phyloP scores from a whole-genome alignment of 2,113 vertebrate species.

The Mugil cephalus region DNA sequence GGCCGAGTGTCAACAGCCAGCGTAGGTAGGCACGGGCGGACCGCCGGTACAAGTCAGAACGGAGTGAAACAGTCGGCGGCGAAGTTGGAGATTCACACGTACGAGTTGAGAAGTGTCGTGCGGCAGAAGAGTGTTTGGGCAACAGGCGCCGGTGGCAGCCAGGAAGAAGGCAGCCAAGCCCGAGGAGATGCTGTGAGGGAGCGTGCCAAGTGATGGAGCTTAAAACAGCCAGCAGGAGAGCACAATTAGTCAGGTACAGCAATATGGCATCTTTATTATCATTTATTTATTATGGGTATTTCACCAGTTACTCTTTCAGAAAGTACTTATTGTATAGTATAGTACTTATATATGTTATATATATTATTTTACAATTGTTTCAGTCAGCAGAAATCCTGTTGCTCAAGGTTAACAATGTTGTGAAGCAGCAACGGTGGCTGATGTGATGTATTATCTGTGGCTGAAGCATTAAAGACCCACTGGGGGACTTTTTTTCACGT shows the following conservation, averaged over 20 bases:
- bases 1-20: slow-evolving; percentile 41
- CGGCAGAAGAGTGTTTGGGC: slow-evolving; percentile 35
- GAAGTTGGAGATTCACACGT: slow-evolving; percentile 43
- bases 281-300: not conserved
- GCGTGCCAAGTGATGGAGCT: slow-evolving; percentile 73
- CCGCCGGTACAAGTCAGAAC: slow-evolving; percentile 35
- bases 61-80: slow-evolving; percentile 26
- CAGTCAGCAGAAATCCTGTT: not conserved
- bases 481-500: not conserved
- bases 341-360: too few relatives aligned
- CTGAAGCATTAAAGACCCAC: slow-evolving; percentile 3
- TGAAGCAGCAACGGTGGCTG: slow-evolving; percentile 1
- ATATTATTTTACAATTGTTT: too few relatives aligned
- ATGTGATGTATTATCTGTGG: slow-evolving; percentile 25
- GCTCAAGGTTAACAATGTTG: not conserved
- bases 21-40: slow-evolving; percentile 68
- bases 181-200: slow-evolving; percentile 70
- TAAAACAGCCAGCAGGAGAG: slow-evolving; percentile 54
- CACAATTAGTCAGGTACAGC: slow-evolving; percentile 73
- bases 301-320: not conserved
- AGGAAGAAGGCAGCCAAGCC: slow-evolving; percentile 52
- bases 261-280: slow-evolving; percentile 52
- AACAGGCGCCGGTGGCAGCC: slow-evolving; percentile 45
- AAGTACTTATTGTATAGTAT: too few relatives aligned
- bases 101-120: slow-evolving; percentile 1